phyloP scores from a whole-genome alignment of 2,113 vertebrate species.

The Motacilla tschutschensis region DNA sequence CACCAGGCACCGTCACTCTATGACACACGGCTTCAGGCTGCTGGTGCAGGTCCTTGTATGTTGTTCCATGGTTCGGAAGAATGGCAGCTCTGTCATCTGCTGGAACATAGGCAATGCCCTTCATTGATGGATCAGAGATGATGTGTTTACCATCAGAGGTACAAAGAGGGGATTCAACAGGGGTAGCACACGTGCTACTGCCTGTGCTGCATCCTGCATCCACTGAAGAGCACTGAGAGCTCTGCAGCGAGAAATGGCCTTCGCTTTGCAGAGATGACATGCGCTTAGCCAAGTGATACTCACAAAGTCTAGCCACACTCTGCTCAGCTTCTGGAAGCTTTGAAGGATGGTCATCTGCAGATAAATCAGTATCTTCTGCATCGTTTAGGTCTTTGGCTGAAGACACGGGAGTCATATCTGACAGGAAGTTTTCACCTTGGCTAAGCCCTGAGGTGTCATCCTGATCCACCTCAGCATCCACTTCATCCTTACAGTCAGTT shows the following conservation, averaged over 20 bases:
- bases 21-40: slow-evolving; percentile 85
- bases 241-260: slow-evolving; percentile 90
- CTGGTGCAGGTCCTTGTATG: slow-evolving; percentile 82
- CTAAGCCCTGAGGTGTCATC: slow-evolving; percentile 65
- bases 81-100: slow-evolving; percentile 83
- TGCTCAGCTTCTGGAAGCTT: slow-evolving; percentile 82
- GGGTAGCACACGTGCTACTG: slow-evolving; percentile 89
- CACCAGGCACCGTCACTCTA: slow-evolving; percentile 84
- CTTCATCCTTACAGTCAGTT: slow-evolving; percentile 75
- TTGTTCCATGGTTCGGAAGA: slow-evolving; percentile 74
- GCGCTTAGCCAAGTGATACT: slow-evolving; percentile 91
- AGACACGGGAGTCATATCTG: slow-evolving; percentile 74
- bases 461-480: slow-evolving; percentile 72
- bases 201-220: slow-evolving; percentile 93
- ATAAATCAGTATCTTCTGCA: slow-evolving; percentile 67
- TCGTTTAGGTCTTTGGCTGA: slow-evolving; percentile 80
- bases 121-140: slow-evolving; percentile 82
- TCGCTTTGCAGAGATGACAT: slow-evolving; percentile 94
- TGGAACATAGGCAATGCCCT: slow-evolving; percentile 77
- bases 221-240: slow-evolving; percentile 94
- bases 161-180: slow-evolving; percentile 91
- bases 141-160: slow-evolving; percentile 82
- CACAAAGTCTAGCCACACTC: slow-evolving; percentile 79
- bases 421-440: slow-evolving; percentile 79
- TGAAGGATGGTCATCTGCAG: slow-evolving; percentile 76